Conservation (phyloP, 2,888 invertebrate genomes). For the Zeuzera pyrina region DNA sequence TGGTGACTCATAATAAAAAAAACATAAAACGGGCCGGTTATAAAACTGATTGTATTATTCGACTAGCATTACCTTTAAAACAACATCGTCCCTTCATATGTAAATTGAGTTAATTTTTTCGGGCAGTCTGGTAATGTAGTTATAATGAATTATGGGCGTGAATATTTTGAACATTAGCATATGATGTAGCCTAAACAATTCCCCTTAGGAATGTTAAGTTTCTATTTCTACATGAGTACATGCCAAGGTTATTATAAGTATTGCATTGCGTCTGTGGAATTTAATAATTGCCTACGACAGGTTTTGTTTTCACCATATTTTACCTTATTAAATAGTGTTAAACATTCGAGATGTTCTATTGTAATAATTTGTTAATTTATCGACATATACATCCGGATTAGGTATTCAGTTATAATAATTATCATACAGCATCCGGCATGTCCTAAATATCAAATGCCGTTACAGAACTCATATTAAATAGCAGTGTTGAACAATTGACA, state of each 20-base stretch:
- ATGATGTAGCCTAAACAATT: slow-evolving; percentile 25
- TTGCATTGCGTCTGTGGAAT: slow-evolving; percentile 17
- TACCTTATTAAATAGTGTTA: no score
- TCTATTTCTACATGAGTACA: slow-evolving; percentile 15
- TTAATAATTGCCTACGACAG: slow-evolving; percentile 16
- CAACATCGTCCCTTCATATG: slow-evolving; percentile 10
- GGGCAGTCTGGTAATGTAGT: slow-evolving; percentile 15
- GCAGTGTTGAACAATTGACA: slow-evolving; percentile 1
- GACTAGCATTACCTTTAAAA: no score
- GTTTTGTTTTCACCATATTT: no score
- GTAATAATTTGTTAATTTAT: no score
- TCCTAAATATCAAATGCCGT: slow-evolving; percentile 15
- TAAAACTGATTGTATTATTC: no score
- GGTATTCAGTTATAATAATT: no score
- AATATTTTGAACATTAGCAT: slow-evolving; percentile 27
- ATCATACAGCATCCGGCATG: slow-evolving; percentile 25
- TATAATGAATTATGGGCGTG: slow-evolving; percentile 21
- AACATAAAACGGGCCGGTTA: no score
- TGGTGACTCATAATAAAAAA: no score
- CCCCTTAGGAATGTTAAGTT: slow-evolving; percentile 23
- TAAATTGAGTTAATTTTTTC: slow-evolving; percentile 16
- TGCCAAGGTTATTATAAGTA: slow-evolving; percentile 3
- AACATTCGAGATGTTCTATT: no score
- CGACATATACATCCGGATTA: no score
- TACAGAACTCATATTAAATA: slow-evolving; percentile 1